phyloP scores from a whole-genome alignment of 1,140 invertebrate species.

The Danaus plexippus region DNA sequence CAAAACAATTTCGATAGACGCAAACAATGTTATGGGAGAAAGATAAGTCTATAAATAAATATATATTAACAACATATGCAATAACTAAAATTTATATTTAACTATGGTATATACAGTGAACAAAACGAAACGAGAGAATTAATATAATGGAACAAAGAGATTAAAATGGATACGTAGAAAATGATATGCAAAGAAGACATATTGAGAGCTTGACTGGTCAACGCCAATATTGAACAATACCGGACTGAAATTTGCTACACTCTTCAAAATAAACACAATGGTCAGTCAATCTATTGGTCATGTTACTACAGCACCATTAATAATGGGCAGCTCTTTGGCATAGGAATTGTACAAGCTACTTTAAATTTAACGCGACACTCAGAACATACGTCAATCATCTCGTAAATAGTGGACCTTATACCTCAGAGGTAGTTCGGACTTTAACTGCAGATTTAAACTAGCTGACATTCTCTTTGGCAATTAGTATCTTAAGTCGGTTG shows the following conservation, averaged over 20 bases:
- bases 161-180: conserved; percentile 4
- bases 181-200: conserved; percentile 17
- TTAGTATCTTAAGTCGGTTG: conserved; percentile 42
- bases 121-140: too few species aligned
- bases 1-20: too few species aligned
- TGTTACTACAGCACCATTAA: conserved; percentile 43
- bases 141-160: too few species aligned
- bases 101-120: too few species aligned
- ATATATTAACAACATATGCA: too few species aligned
- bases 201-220: conserved; percentile 28
- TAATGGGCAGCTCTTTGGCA: conserved; percentile 39
- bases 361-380: not conserved
- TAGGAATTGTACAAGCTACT: conserved; percentile 21
- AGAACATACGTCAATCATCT: not conserved
- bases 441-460: conserved; percentile 24
- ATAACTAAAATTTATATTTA: too few species aligned
- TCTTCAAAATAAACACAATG: conserved; percentile 29
- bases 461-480: conserved; percentile 38
- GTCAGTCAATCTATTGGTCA: conserved; percentile 30
- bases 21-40: too few species aligned
- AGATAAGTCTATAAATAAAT: too few species aligned
- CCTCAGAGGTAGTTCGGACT: conserved; percentile 11
- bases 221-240: conserved; percentile 36
- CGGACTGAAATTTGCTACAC: conserved; percentile 32
- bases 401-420: conserved; percentile 20